Base-by-base conservation (phyloP, 2,797 vertebrate species). In the Psittacula echo region DNA sequence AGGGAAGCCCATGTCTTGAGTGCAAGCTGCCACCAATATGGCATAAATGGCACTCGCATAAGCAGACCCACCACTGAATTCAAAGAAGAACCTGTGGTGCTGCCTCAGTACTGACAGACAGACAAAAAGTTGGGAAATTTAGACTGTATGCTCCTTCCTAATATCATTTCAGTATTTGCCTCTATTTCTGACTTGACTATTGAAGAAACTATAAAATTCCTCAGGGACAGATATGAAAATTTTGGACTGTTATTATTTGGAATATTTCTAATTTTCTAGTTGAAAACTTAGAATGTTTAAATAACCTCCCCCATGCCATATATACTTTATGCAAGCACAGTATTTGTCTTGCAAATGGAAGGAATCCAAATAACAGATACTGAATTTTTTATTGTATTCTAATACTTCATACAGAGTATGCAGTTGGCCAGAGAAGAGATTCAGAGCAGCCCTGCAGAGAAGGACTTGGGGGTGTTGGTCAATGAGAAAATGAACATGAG, bases 231-330 rank as follows among this genome's bases (percentile, higher is more conserved):
- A 50, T 16, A 27, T 3, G 4, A 60, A 19, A 75, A 85, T 53
- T 68, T 53, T 62, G 2, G 3, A 56, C 13, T 42, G 8, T 20
- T 87, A 34, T 58, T 53, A 21, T 60, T 60, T 78, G n/a, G 13
- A 79, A 72, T 23, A 6, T 5, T n/a, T 71, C 8, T 56, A 32
- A 80, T 87, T 73, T 87, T 73, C 34, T 48, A 60, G 24, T 48
- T 17, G 17, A 91, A 90, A 87, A 60, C 2, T 10, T 5, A 41
- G 16, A 79, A 83, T 29, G 1, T 70, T 13, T 56, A 62, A 39
- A 47, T 61, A 20, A 42, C 12, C 8, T 41, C 15, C 29, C 30
- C 2, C 8, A 23, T 34, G 3, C 1, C 16, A 12, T 4, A 0
- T 19, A 26, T 39, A 45, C 5, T 53, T 85, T 53, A 48, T 39